Conservation (phyloP, 2,113 vertebrate species). For the Paraplagusia blochii region DNA sequence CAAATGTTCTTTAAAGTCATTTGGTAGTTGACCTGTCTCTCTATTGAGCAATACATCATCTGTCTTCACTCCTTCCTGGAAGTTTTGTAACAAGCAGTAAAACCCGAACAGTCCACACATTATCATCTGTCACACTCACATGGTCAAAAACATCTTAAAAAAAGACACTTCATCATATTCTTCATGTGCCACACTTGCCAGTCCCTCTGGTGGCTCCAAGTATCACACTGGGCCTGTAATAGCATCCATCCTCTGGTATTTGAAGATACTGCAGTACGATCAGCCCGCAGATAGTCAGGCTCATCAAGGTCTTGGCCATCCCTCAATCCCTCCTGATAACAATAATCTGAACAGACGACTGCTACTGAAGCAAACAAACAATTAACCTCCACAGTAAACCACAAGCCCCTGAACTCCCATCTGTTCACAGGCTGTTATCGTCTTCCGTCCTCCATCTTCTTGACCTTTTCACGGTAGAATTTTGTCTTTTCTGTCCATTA, state of each 20-base stretch:
- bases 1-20: not conserved
- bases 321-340: constrained; percentile 58
- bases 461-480: constrained; percentile 12
- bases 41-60: constrained; percentile 1
- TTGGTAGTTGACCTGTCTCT: not conserved
- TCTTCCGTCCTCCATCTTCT: constrained; percentile 31
- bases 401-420: constrained; percentile 44
- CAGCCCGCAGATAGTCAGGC: constrained; percentile 36
- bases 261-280: constrained; percentile 40
- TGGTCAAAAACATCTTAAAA: constrained; percentile 34
- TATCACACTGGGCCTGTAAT: constrained; percentile 46
- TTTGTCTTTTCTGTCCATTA: constrained; percentile 14
- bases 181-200: constrained; percentile 45
- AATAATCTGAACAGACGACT: constrained; percentile 62
- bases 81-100: constrained; percentile 16
- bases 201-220: constrained; percentile 42
- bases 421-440: constrained; percentile 52
- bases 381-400: constrained; percentile 66
- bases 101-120: constrained; percentile 29
- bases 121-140: constrained; percentile 45
- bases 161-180: constrained; percentile 30
- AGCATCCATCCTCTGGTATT: constrained; percentile 43
- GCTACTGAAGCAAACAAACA: constrained; percentile 69
- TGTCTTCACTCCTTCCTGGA: not conserved
- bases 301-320: constrained; percentile 45